Conservation (phyloP, 2,113 vertebrate species). For the Enhydra lutris region DNA sequence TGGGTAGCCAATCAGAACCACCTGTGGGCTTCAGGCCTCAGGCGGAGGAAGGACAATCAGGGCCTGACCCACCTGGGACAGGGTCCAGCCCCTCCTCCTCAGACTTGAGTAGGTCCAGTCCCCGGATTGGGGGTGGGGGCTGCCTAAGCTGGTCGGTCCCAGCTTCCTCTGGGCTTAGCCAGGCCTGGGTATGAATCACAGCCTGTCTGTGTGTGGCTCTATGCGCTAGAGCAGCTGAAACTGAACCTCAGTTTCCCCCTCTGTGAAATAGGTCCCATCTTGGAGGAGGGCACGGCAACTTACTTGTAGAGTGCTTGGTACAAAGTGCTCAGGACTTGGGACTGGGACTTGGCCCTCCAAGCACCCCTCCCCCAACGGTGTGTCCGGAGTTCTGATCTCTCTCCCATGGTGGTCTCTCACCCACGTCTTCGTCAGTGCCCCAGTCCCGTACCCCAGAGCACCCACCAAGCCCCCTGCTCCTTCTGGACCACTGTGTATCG, state of each 20-base stretch:
- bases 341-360: background rate
- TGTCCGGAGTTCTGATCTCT: background rate
- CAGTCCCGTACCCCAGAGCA: fast-evolving
- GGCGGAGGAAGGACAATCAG: background rate
- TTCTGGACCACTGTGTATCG: fast-evolving
- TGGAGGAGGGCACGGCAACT: background rate
- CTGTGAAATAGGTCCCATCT: background rate
- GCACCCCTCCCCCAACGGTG: fast-evolving
- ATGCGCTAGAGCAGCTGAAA: background rate
- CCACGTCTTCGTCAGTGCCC: background rate
- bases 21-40: background rate
- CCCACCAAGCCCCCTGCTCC: fast-evolving
- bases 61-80: background rate
- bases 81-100: background rate
- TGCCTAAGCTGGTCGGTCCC: too few relatives aligned
- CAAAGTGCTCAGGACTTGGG: background rate
- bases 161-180: background rate
- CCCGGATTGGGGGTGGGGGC: fast-evolving
- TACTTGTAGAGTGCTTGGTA: fast-evolving
- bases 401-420: background rate
- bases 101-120: fast-evolving
- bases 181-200: background rate
- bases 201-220: background rate
- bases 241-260: background rate
- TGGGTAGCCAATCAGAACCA: conserved; percentile 64